Evolutionary conservation across 2,797 vertebrate species (phyloP), one percentile per base, ranked within the genome.

Genomic region (Pangasius larnaudii): DNA sequence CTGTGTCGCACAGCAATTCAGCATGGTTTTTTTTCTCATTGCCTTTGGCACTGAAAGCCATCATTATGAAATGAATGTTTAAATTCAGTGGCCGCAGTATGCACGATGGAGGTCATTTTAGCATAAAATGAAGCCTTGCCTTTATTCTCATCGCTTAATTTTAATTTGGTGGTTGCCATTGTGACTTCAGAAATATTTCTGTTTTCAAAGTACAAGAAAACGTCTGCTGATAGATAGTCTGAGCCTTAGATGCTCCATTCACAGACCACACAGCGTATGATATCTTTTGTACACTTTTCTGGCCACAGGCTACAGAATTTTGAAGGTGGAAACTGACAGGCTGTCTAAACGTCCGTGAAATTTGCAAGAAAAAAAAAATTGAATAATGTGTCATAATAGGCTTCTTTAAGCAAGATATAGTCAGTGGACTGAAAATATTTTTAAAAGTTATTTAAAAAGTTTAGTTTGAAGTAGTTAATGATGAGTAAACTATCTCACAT

Each of bases 11-110:
- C 46, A 69, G 87, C 36, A 80, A 88, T 90, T 90, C 87, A 79
- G 78, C 56, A 2, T 69, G 85, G 65, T 39, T 87, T 91, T 86
- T 77, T 56, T 33, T 2, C 85, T 89, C 78, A 30, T 78, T 89
- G 85, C 83, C n/a, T 88, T 79, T 92, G 89, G 88, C 88, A 86
- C 4, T 3, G 22, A 85, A 91, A 88, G 89, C 86, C 67, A 71
- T 90, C 91, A 89, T 91, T 88, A 69, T 82, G 42, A 90, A 78
- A 77, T 75, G 85, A 75, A 80, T 71, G 87, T 84, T 46, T 71
- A 30, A 59, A 84, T 84, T 46, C 63, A 56, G 85, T 80, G 51
- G 80, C 81, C 77, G n/a, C 85, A 75, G 74, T 87, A 90, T 65
- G 46, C 71, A 90, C 51, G 85, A 78, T 58, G n/a, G 27, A 49